Conservation (phyloP, 2,797 vertebrate genomes). For the Epinephelus awoara region DNA sequence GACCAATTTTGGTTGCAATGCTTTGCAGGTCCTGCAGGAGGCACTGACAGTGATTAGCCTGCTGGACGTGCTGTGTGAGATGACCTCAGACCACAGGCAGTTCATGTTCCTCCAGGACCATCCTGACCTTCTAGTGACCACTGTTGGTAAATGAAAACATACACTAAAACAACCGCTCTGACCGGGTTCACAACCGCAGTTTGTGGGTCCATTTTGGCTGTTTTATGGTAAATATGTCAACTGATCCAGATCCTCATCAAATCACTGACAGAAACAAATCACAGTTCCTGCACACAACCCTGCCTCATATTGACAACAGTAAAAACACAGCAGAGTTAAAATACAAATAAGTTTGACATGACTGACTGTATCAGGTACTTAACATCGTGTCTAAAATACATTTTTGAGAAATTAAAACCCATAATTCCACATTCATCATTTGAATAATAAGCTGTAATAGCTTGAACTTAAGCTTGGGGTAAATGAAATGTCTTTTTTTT, state of each 20-base stretch:
- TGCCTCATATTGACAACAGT: not conserved
- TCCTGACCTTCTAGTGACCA: slow-evolving; percentile 88
- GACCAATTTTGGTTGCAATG: slow-evolving; percentile 43
- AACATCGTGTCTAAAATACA: not conserved
- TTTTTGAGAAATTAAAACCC: not conserved
- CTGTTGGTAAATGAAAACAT: slow-evolving; percentile 87
- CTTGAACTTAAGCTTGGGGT: not conserved
- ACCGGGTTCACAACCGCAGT: not conserved
- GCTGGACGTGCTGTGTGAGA: slow-evolving; percentile 95
- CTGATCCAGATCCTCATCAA: slow-evolving; percentile 17
- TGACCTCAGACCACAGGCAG: slow-evolving; percentile 88
- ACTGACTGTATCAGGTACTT: not conserved
- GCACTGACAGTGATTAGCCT: slow-evolving; percentile 89
- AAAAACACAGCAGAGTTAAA: not conserved
- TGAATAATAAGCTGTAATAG: not conserved
- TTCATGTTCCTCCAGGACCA: slow-evolving; percentile 90
- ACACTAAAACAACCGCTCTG: slow-evolving; percentile 2
- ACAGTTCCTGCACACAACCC: not conserved
- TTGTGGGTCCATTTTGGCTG: slow-evolving; percentile 8
- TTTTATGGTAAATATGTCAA: slow-evolving; percentile 13
- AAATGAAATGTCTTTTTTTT: not conserved
- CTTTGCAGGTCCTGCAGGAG: slow-evolving; percentile 85
- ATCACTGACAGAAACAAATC: slow-evolving; percentile 15
- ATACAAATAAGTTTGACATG: not conserved
- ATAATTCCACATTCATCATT: not conserved